Evolutionary conservation across 2,797 vertebrate species (phyloP).

Genomic region (Oreochromis mossambicus): DNA sequence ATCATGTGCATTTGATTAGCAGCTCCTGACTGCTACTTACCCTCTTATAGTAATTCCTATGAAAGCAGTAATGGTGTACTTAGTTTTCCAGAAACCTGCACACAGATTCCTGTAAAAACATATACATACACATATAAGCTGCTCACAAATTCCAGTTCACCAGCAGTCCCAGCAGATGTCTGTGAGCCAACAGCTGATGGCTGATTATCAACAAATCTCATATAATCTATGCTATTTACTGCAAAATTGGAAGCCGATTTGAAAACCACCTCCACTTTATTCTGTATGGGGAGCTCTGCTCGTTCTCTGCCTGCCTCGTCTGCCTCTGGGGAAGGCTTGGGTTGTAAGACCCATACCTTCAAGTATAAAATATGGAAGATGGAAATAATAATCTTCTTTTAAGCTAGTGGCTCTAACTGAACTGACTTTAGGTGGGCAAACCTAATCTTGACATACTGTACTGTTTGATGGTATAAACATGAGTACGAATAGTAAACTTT

Average conservation of each 20-base stretch:
- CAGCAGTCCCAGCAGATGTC: neutral
- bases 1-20: neutral
- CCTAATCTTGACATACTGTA: neutral
- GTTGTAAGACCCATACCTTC: neutral
- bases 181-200: neutral
- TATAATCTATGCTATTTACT: neutral
- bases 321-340: neutral
- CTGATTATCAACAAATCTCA: neutral
- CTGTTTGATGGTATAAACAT: neutral
- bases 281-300: neutral
- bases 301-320: neutral
- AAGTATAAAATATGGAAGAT: neutral
- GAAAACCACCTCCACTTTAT: neutral
- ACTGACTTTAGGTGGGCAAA: neutral
- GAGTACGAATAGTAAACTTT: neutral
- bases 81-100: neutral
- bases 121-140: neutral
- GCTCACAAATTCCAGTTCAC: neutral
- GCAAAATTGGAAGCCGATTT: neutral
- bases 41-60: neutral
- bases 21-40: neutral
- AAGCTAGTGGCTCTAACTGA: neutral
- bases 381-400: neutral
- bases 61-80: neutral
- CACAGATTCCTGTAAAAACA: neutral